Percentiles rank a stretch among this genome's conserved stretches.
These are phyloP conservation scores for Okapia johnstoni DNA, from an alignment of 2,113 vertebrate species.

Conservation along the genomic window DNA sequence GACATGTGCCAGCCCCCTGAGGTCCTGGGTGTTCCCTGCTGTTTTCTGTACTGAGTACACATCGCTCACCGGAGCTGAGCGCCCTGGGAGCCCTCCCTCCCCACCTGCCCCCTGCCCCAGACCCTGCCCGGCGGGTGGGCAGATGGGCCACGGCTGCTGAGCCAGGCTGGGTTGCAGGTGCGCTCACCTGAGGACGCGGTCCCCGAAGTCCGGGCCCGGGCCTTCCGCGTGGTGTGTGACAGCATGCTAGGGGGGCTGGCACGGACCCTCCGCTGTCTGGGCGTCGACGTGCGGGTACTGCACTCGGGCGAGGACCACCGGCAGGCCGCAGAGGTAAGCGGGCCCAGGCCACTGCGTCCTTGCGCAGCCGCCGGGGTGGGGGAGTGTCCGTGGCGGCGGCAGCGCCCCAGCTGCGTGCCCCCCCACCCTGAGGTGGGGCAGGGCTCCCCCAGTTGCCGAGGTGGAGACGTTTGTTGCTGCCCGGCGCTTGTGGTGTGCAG, in stretches of 20 bases:
- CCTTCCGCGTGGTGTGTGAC: constrained; percentile 89
- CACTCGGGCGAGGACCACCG: constrained; percentile 86
- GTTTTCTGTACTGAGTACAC: not conserved
- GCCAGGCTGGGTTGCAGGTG: not conserved
- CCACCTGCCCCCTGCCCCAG: too few species aligned
- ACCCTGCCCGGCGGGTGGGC: too few species aligned
- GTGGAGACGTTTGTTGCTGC: not conserved
- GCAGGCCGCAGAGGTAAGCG: constrained; percentile 84
- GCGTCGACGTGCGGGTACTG: constrained; percentile 85
- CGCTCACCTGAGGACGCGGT: accelerated
- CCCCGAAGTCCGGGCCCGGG: constrained; percentile 62
- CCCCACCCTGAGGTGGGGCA: not conserved
- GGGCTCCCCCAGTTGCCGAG: not conserved
- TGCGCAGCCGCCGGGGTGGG: not conserved
- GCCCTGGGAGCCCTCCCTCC: not conserved
- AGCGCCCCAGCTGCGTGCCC: accelerated
- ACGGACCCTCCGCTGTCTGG: constrained; percentile 88
- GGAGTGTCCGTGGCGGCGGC: not conserved
- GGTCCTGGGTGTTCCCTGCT: not conserved
- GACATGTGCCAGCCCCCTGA: accelerated
- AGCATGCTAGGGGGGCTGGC: constrained; percentile 93
- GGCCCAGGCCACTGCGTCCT: not conserved
- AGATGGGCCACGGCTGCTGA: accelerated
- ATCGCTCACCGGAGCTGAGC: not conserved
- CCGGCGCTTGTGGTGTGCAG: not conserved